Evolutionary conservation across 1,140 invertebrate species (phyloP).

Genomic region (Nomia melanderi): DNA sequence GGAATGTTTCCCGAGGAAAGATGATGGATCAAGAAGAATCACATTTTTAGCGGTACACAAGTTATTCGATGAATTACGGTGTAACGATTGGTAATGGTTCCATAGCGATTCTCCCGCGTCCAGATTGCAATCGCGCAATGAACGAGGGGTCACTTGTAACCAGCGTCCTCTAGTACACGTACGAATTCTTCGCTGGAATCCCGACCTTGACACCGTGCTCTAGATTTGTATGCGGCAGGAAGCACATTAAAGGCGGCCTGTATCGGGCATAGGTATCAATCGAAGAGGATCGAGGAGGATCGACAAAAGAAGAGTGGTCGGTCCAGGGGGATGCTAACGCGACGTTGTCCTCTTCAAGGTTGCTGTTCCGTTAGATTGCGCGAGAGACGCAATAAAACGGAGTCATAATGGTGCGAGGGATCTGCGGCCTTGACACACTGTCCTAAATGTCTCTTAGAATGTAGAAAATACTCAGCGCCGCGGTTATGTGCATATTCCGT

Average conservation of each 20-base stretch:
- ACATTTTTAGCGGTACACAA: too few relatives aligned
- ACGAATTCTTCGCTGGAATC: not conserved
- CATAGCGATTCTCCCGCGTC: too few relatives aligned
- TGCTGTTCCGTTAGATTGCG: constrained; percentile 39
- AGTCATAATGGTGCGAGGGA: constrained; percentile 22
- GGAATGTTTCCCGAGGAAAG: too few relatives aligned
- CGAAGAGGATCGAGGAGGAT: constrained; percentile 3
- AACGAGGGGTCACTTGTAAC: too few relatives aligned
- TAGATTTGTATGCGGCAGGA: constrained; percentile 42
- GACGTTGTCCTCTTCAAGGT: not conserved
- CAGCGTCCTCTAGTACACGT: too few relatives aligned
- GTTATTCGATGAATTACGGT: too few relatives aligned
- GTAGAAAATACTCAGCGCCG: not conserved
- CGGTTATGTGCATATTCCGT: not conserved
- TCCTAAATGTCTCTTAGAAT: constrained; percentile 34
- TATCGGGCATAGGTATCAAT: constrained; percentile 11
- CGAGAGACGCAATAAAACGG: constrained; percentile 8
- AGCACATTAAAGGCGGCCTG: not conserved
- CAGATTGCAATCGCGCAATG: not conserved
- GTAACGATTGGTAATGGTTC: too few relatives aligned
- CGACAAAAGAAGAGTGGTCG: too few relatives aligned
- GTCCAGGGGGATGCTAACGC: not conserved
- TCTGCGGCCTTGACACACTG: constrained; percentile 58
- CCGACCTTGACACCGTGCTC: constrained; percentile 41
- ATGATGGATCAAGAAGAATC: too few relatives aligned